Evolutionary conservation across 2,113 vertebrate species (phyloP).

Genomic region (Balaeniceps rex): DNA sequence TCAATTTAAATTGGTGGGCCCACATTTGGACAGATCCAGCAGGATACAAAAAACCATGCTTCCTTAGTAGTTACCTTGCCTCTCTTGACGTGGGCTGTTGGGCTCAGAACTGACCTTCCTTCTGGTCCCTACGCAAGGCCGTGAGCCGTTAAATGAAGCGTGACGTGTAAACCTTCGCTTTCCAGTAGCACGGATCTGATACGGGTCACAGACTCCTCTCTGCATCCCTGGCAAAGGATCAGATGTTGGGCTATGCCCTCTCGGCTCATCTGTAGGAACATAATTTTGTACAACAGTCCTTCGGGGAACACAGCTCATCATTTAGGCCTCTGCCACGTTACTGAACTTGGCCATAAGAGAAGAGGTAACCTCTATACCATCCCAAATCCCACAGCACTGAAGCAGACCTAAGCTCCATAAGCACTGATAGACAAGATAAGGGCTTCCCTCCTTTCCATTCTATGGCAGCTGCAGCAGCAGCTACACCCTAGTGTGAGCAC

Average conservation of each 20-base stretch:
- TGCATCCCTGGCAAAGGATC: conserved; percentile 50
- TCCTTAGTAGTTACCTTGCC: conserved; percentile 62
- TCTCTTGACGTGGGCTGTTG: conserved; percentile 74
- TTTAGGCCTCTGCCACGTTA: neutral
- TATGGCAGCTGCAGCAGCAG: neutral
- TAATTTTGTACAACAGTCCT: neutral
- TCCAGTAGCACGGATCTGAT: neutral
- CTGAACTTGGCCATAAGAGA: neutral
- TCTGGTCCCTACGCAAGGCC: conserved; percentile 52
- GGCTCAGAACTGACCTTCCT: conserved; percentile 83
- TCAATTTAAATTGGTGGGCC: neutral
- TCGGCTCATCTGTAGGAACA: conserved; percentile 57
- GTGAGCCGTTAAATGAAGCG: conserved; percentile 72
- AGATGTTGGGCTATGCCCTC: conserved; percentile 44
- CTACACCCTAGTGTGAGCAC: neutral
- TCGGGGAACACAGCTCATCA: neutral
- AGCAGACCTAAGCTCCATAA: neutral
- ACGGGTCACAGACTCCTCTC: neutral
- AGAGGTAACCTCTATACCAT: neutral
- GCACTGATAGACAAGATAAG: neutral
- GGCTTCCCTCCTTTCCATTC: neutral
- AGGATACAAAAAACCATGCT: neutral
- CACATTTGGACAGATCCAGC: neutral
- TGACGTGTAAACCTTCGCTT: conserved; percentile 75
- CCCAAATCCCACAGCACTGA: neutral